phyloP scores from a whole-genome alignment of 2,797 vertebrate genomes.

The Labeo calbasu region DNA sequence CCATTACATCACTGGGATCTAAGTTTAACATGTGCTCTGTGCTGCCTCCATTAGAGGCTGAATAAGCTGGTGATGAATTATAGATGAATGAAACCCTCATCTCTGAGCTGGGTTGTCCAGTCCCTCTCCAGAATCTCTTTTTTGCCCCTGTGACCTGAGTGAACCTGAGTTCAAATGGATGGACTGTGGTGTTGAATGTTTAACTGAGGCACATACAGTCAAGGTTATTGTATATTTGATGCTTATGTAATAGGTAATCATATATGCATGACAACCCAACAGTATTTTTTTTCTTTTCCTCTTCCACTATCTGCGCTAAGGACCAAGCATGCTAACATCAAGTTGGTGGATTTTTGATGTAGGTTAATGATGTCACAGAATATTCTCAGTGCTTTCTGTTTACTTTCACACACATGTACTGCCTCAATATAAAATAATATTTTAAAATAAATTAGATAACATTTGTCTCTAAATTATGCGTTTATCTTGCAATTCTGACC shows the following conservation, averaged over 20 bases:
- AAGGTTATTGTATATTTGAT: not conserved
- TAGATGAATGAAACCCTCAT: slow-evolving; percentile 31
- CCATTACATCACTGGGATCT: slow-evolving; percentile 32
- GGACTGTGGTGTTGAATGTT: not conserved
- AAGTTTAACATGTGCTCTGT: slow-evolving; percentile 23
- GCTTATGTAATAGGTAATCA: not conserved
- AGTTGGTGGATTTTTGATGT: not conserved
- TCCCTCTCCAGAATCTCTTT: not conserved
- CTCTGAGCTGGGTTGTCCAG: slow-evolving; percentile 9
- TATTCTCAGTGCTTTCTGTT: not conserved
- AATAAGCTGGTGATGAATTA: slow-evolving; percentile 30
- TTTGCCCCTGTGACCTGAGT: not conserved
- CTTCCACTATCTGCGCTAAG: not conserved
- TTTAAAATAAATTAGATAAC: not conserved
- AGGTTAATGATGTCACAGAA: not conserved
- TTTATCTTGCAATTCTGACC: no score
- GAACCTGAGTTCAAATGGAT: not conserved
- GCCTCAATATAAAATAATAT: not conserved
- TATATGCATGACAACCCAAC: not conserved
- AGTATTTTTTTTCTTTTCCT: not conserved
- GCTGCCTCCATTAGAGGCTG: slow-evolving; percentile 34
- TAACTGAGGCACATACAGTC: not conserved
- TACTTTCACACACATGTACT: not conserved
- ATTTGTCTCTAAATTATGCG: not conserved
- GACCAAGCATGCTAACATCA: not conserved